A percentile compares a stretch with the other conserved stretches of the same genome.
These are phyloP conservation scores for Paratilapia polleni DNA, from an alignment of 2,113 vertebrate species.

Conservation along the genomic window DNA sequence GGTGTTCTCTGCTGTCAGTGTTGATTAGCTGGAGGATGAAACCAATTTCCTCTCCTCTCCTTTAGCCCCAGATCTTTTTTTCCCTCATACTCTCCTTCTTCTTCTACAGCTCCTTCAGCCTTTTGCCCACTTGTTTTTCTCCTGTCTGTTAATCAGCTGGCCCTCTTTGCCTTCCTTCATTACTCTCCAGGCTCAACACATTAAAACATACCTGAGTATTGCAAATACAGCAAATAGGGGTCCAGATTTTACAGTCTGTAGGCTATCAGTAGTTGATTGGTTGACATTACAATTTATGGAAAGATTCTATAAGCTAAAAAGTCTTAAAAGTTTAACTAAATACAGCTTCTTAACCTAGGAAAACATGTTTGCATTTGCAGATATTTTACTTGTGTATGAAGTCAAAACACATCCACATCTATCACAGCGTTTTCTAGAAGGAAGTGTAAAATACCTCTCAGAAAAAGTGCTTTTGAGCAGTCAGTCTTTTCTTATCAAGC, in stretches of 20 bases:
- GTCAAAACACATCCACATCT: too few species aligned
- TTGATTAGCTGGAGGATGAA: slow-evolving; percentile 52
- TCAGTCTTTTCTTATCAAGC: too few species aligned
- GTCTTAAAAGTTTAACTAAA: too few species aligned
- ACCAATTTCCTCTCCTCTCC: slow-evolving; percentile 33
- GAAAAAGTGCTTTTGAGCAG: neutral
- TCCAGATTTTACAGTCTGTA: neutral
- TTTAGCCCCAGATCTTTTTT: neutral
- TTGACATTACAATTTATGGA: too few species aligned
- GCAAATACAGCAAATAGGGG: neutral
- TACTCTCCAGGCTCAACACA: neutral
- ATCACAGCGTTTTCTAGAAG: too few species aligned
- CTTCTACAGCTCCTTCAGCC: neutral
- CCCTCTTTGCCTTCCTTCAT: neutral
- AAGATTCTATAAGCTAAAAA: too few species aligned
- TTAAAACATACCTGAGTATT: neutral
- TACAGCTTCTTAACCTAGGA: too few species aligned
- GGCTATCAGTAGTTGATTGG: neutral
- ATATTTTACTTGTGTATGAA: too few species aligned
- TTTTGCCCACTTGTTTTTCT: neutral
- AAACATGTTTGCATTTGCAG: too few species aligned
- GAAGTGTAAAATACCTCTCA: neutral
- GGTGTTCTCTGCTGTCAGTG: slow-evolving; percentile 48
- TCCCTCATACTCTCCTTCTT: neutral
- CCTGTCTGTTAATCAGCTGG: neutral